phyloP scores from a whole-genome alignment of 2,113 vertebrate genomes.

The Mus pahari region DNA sequence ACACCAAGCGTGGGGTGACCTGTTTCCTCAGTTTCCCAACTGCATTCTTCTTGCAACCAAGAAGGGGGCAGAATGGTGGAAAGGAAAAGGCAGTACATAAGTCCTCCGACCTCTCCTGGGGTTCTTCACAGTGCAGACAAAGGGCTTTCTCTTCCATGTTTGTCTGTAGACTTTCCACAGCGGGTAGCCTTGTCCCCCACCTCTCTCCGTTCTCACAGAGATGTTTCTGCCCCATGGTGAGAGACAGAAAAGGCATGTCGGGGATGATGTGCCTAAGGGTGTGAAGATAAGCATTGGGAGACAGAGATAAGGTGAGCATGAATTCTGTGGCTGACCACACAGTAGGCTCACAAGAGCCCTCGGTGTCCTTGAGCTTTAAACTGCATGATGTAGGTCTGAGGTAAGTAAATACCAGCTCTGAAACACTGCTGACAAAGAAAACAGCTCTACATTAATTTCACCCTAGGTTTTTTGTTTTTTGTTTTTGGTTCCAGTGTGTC shows the following conservation, averaged over 20 bases:
- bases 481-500: background rate
- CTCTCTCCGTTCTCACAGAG: background rate
- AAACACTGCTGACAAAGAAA: background rate
- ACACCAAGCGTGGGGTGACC: background rate
- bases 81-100: too few species aligned
- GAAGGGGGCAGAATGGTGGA: background rate
- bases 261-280: too few species aligned
- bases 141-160: background rate
- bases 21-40: too few species aligned
- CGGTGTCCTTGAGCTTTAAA: accelerated
- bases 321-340: too few species aligned
- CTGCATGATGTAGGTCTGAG: too few species aligned
- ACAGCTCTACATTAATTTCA: background rate
- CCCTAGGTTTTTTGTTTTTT: background rate
- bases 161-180: background rate
- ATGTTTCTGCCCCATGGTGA: background rate
- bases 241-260: too few species aligned
- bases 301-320: background rate
- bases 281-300: background rate
- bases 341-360: background rate
- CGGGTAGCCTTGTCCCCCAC: accelerated
- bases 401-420: background rate
- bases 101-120: background rate
- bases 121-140: accelerated
- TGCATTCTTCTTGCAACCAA: background rate